Percentiles rank a stretch among this genome's conserved stretches.
phyloP scores from a whole-genome alignment of 2,113 vertebrate species.

The Pipra filicauda region DNA sequence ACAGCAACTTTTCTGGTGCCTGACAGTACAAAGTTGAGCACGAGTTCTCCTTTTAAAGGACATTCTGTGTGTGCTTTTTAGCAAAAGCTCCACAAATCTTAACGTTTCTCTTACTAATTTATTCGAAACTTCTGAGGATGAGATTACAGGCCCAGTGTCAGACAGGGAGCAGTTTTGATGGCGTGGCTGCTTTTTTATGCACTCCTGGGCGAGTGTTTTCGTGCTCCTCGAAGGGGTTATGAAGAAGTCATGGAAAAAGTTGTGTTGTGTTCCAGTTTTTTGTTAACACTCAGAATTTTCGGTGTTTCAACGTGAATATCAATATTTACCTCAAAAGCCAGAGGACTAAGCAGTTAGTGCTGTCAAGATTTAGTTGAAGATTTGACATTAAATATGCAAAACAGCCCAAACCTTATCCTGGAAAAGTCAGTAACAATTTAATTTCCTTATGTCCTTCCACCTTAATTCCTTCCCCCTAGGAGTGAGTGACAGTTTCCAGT shows the following conservation, averaged over 20 bases:
- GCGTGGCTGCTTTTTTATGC: not conserved
- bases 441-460: not conserved
- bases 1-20: not conserved
- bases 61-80: not conserved
- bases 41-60: not conserved
- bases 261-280: not conserved
- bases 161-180: not conserved
- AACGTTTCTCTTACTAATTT: not conserved
- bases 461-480: not conserved
- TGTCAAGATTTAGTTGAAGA: not conserved
- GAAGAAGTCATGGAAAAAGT: not conserved
- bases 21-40: not conserved
- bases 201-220: not conserved
- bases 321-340: not conserved
- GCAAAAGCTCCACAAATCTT: not conserved
- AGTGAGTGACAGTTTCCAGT: not conserved
- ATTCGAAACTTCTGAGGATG: not conserved
- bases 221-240: not conserved
- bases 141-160: not conserved
- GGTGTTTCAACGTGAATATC: not conserved
- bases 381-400: not conserved
- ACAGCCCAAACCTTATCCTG: not conserved
- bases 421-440: not conserved
- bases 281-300: not conserved
- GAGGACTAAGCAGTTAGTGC: not conserved